These are phyloP conservation scores for Emmelina monodactyla DNA, from an alignment of 2,888 invertebrate genomes.

Conservation along the genomic window DNA sequence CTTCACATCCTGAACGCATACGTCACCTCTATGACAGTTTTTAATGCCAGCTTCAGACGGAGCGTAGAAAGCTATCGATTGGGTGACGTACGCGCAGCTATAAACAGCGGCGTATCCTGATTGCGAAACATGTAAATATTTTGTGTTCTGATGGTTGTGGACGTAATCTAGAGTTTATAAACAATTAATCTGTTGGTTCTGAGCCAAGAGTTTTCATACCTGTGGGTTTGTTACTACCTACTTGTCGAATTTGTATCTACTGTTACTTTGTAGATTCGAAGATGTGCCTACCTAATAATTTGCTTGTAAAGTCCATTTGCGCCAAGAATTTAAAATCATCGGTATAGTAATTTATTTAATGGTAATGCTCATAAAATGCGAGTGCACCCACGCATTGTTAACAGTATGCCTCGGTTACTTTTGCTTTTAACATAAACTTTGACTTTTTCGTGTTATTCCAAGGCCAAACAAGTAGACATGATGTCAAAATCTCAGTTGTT, in stretches of 20 bases:
- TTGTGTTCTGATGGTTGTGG: not conserved
- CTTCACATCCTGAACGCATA: not conserved
- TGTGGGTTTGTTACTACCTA: too few species aligned
- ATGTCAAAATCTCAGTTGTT: not conserved
- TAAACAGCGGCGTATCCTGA: not conserved
- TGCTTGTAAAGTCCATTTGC: too few species aligned
- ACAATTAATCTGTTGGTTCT: too few species aligned
- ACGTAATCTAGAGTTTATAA: not conserved
- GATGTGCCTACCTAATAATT: too few species aligned
- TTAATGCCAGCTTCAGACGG: not conserved
- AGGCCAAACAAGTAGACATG: not conserved
- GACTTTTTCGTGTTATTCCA: not conserved
- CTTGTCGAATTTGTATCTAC: too few species aligned
- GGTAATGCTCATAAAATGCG: too few species aligned
- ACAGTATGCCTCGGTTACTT: too few species aligned
- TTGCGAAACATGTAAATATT: conserved; percentile 1
- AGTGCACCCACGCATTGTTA: too few species aligned
- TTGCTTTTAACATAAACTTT: conserved; percentile 1
- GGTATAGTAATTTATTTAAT: too few species aligned
- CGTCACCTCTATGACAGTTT: not conserved
- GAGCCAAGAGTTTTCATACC: too few species aligned
- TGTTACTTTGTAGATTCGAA: too few species aligned
- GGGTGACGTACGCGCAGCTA: not conserved
- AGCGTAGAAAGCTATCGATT: not conserved
- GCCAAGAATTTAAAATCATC: too few species aligned